Base-by-base conservation (phyloP, 2,888 invertebrate genomes). In the Agrochola litura region DNA sequence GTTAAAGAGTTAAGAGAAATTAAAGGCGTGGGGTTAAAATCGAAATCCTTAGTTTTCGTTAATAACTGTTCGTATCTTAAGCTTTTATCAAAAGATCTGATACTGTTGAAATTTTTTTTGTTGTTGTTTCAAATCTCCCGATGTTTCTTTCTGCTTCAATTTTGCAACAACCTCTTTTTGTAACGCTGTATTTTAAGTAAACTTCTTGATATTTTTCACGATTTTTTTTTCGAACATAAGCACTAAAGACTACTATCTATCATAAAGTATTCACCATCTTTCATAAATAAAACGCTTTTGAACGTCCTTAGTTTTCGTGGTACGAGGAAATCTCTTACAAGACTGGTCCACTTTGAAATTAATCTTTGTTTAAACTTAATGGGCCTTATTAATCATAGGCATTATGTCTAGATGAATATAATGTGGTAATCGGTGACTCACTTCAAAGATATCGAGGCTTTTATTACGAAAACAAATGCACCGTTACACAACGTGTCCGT, bases 331-430 rank as follows among this genome's bases (percentile, higher is more conserved):
- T 89, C 87, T 90, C 88, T 89, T 89, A 88, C 85, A 82, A 86
- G 85, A 87, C 79, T 84, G 86, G 88, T 70, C 87, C 88, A 91
- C 89, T 91, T 90, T 87, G 88, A 93, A 93, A 95, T 96, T 94
- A 95, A 95, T 96, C 96, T 94, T 96, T 95, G 95, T 95, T 95
- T 95, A 94, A 93, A 95, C 88, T 94, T 96, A 96, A 96, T 95
- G 94, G 93, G 86, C 82, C 93, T 93, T 94, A 96, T 95, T 96
- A 95, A 95, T 96, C 95, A 95, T 90, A 88, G 91, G 92, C 91
- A 95, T 95, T 96, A 94, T 93, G 94, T 94, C 92, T 92, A 93
- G 93, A 95, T 93, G 94, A 91, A 94, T 94, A 93, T 94, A 93
- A 95, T 92, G 93, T 91, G 90, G 94, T 95, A 94, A 95, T 95